Conservation (phyloP, 2,113 vertebrate species). For the Hirundichthys speculiger region DNA sequence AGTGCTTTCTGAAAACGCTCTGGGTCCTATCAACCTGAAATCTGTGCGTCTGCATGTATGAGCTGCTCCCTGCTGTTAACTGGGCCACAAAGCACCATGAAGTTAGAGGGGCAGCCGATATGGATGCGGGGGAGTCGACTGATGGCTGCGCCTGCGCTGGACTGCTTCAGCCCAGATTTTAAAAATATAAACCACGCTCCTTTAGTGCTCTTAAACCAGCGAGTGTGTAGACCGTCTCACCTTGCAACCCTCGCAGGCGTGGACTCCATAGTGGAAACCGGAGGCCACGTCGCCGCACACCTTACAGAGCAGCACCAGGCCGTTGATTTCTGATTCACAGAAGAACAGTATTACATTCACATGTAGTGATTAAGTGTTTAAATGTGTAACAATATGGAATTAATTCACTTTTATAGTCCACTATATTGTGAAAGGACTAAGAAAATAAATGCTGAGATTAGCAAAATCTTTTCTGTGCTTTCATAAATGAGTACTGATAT, state of each 20-base stretch:
- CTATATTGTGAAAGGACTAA: too few species aligned
- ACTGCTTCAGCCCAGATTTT: constrained; percentile 43
- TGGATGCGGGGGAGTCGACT: constrained; percentile 36
- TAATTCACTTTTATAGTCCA: too few species aligned
- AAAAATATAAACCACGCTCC: neutral
- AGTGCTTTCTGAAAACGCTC: neutral
- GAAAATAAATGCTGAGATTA: too few species aligned
- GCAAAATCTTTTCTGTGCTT: too few species aligned
- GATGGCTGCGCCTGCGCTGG: constrained; percentile 9
- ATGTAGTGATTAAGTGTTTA: too few species aligned
- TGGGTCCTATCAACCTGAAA: too few species aligned
- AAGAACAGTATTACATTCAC: too few species aligned
- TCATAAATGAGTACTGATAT: too few species aligned
- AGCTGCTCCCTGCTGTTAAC: constrained; percentile 40
- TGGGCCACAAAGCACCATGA: constrained; percentile 52
- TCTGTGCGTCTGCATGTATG: neutral
- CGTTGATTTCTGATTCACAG: constrained; percentile 88
- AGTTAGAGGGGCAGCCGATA: constrained; percentile 19
- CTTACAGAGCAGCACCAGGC: constrained; percentile 96
- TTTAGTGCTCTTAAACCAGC: neutral
- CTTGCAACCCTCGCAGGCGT: constrained; percentile 98
- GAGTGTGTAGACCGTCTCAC: constrained; percentile 67
- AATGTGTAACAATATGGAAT: too few species aligned
- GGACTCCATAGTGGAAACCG: constrained; percentile 97
- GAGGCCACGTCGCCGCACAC: constrained; percentile 97